phyloP scores from a whole-genome alignment of 2,888 invertebrate genomes.

The Prosopocoilus inquinatus region DNA sequence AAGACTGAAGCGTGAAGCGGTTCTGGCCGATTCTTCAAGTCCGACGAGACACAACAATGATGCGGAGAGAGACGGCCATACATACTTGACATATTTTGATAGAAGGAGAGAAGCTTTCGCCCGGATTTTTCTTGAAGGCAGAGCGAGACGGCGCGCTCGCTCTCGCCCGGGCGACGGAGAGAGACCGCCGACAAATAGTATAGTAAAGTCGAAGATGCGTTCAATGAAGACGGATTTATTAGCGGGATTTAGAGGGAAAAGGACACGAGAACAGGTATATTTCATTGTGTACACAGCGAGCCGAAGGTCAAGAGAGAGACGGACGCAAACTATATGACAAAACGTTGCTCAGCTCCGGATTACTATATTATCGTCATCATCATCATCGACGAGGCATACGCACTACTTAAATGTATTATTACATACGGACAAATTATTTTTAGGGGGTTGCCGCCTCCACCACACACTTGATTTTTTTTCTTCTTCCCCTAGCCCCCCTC shows the following conservation, averaged over 20 bases:
- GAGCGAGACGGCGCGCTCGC: not conserved
- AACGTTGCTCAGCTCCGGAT: conserved; percentile 6
- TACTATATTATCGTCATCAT: not conserved
- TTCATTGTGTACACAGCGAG: conserved; percentile 30
- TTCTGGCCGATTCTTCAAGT: conserved; percentile 26
- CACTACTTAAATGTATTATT: no score
- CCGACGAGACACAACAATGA: conserved; percentile 35
- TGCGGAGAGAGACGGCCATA: conserved; percentile 44
- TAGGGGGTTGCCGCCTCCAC: no score
- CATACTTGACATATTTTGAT: conserved; percentile 48
- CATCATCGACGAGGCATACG: not conserved
- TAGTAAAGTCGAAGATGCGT: conserved; percentile 20
- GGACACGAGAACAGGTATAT: conserved; percentile 25
- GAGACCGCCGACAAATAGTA: conserved; percentile 8
- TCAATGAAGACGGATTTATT: conserved; percentile 27
- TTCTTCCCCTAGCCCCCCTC: no score
- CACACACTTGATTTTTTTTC: no score
- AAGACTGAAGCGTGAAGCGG: conserved; percentile 32
- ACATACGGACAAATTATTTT: no score
- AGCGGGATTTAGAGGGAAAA: conserved; percentile 18
- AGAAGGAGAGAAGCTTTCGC: conserved; percentile 25
- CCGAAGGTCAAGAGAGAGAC: conserved; percentile 21
- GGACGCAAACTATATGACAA: conserved; percentile 19
- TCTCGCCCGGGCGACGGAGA: not conserved
- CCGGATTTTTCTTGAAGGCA: not conserved